Evolutionary conservation across 2,888 invertebrate genomes (phyloP), one percentile per base, ranked within the genome.

Genomic region (Elmis aenea): DNA sequence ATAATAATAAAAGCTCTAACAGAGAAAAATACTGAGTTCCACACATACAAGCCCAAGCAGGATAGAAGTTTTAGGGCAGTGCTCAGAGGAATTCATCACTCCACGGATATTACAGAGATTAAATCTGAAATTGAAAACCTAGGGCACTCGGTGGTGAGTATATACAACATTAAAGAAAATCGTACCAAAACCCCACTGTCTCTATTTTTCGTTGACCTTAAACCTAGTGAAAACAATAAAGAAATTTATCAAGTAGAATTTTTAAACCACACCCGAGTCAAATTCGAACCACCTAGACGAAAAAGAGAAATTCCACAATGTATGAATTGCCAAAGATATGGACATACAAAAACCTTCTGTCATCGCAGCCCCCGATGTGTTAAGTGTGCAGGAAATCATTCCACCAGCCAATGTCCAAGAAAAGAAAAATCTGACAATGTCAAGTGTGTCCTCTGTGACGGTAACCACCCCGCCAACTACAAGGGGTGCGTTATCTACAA

Each of bases 371-470:
- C 14, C 2, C 28, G 22, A 4, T 34, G 28, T 15, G 22, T 34
- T 6, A 33, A 26, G 15, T 33, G 28, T 10, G 22, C 27, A 34
- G 34, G 21, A 3, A 16, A 22, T 13, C 28, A 34, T 3, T 8
- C 1, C 23, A 27, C 34, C 2, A 5, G 13, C 13, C 34, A 21
- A 27, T 18, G 34, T 11, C 20, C 15, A 3, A 16, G 28, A n/a
- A n/a, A n/a, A n/a, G n/a, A n/a, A n/a, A n/a, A n/a, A n/a, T n/a
- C n/a, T n/a, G n/a, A n/a, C n/a, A n/a, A n/a, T n/a, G n/a, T n/a
- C n/a, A n/a, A n/a, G n/a, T n/a, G n/a, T n/a, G n/a, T n/a, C n/a
- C n/a, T n/a, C n/a, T n/a, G n/a, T n/a, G n/a, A n/a, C n/a, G n/a
- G n/a, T n/a, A n/a, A n/a, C n/a, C n/a, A n/a, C n/a, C n/a, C n/a